Base-by-base conservation (phyloP, 2,113 vertebrate genomes). In the Sisor rabdophorus region DNA sequence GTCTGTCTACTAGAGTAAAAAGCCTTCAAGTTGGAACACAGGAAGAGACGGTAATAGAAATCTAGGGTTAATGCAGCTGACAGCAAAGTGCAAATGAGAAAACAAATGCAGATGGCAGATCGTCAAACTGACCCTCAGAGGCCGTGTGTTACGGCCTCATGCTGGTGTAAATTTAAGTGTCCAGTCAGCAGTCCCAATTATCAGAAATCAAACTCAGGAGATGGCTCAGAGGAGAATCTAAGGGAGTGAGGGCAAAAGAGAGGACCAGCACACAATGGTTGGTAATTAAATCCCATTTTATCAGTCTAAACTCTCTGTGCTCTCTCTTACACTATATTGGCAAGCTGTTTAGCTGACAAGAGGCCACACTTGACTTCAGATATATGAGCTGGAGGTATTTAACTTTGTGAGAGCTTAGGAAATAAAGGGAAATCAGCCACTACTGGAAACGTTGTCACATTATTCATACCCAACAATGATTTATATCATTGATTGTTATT, bases 271-370 rank as follows among this genome's bases (percentile, higher is more conserved):
- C 93, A 93, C 93, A 92, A 91, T 91, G 92, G 82, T 88, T 94
- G 91, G 94, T 98, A 95, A 97, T 97, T 97, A 98, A 98, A 95
- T 95, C 87, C 87, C 88, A 88, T 95, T 97, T 95, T 91, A 95
- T 95, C 94, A 95, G 89, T 80, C 85, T 30, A 82, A 79, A 76
- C 84, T 77, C 84, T 84, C 87, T 83, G 83, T 82, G 78, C 87
- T 91, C 60, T 86, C 81, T 91, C 91, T 89, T 87, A 80, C 87
- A 80, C 81, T 73, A 24, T 93, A 96, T 95, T 85, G 95, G 95
- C 90, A 88, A 87, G 88, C 88, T 87, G 85, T 80, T 86, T 85
- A 91, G 89, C 83, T 82, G 81, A 88, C 90, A 93, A 90, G 89
- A 92, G 93, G 91, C 90, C 90, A 89, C 87, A 86, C 92, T 92